These are phyloP conservation scores for Buathra laborator DNA, from an alignment of 2,888 invertebrate species.

Conservation along the genomic window DNA sequence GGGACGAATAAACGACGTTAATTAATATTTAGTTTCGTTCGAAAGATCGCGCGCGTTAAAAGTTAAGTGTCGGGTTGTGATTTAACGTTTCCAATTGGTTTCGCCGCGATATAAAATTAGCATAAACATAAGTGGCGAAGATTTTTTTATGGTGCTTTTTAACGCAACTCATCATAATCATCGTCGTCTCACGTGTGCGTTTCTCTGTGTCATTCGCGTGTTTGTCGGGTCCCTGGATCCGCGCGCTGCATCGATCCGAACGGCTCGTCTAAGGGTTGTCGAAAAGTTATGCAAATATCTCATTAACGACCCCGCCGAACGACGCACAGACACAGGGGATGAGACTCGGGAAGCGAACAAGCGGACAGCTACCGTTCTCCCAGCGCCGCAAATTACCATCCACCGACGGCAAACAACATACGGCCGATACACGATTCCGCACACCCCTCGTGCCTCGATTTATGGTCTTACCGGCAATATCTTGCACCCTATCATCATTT, in stretches of 20 bases:
- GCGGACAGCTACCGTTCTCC: conserved; percentile 42
- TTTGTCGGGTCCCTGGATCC: conserved; percentile 70
- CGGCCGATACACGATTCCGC: conserved; percentile 35
- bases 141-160: conserved; percentile 73
- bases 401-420: conserved; percentile 55
- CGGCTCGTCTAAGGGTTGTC: conserved; percentile 42
- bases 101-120: conserved; percentile 81
- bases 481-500: not conserved
- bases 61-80: conserved; percentile 65
- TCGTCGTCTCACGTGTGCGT: conserved; percentile 24
- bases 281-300: conserved; percentile 81
- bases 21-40: conserved; percentile 69
- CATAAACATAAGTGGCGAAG: conserved; percentile 79
- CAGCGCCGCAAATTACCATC: conserved; percentile 59
- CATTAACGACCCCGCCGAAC: conserved; percentile 75
- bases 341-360: conserved; percentile 27
- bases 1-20: conserved; percentile 61
- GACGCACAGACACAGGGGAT: conserved; percentile 37
- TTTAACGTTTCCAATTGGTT: conserved; percentile 79
- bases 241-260: conserved; percentile 70
- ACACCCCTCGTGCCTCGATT: conserved; percentile 57
- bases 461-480: conserved; percentile 27
- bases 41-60: not conserved
- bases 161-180: conserved; percentile 54
- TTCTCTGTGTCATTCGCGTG: conserved; percentile 72